A percentile compares a stretch with the other conserved stretches of the same genome.
These are phyloP conservation scores for Entomobrya proxima DNA, from an alignment of 2,888 invertebrate species.

Conservation along the genomic window DNA sequence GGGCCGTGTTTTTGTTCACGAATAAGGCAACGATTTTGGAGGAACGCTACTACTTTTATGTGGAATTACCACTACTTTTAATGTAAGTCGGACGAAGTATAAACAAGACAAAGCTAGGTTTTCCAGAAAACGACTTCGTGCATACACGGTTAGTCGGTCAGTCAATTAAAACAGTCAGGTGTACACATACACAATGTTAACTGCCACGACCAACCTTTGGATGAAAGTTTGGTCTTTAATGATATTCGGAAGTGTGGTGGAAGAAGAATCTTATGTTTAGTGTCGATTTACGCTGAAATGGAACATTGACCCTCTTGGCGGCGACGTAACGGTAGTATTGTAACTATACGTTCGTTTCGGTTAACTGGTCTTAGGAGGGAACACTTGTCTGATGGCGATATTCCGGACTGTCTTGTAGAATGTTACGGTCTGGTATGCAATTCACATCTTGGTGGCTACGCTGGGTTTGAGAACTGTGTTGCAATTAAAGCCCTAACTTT, in stretches of 20 bases:
- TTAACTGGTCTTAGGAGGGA: background rate
- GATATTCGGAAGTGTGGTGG: background rate
- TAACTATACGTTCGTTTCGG: too few species aligned
- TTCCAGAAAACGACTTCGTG: too few species aligned
- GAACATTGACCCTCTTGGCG: too few species aligned
- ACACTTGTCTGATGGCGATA: background rate
- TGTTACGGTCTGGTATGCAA: background rate
- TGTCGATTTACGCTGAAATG: background rate
- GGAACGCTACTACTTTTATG: too few species aligned
- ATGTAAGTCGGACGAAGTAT: too few species aligned
- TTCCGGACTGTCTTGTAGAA: too few species aligned
- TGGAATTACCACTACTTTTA: too few species aligned
- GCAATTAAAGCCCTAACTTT: background rate
- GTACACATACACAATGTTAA: background rate
- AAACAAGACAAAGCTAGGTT: too few species aligned
- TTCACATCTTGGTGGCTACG: background rate
- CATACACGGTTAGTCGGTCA: too few species aligned
- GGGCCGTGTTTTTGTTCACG: too few species aligned
- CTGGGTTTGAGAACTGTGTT: background rate
- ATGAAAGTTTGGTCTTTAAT: background rate
- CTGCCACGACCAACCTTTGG: background rate
- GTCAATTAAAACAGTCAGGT: background rate
- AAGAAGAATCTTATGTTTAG: background rate
- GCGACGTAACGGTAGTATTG: too few species aligned
- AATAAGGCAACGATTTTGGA: too few species aligned